Base-by-base conservation (phyloP, 2,888 invertebrate species). In the Dichetophora obliterata region DNA sequence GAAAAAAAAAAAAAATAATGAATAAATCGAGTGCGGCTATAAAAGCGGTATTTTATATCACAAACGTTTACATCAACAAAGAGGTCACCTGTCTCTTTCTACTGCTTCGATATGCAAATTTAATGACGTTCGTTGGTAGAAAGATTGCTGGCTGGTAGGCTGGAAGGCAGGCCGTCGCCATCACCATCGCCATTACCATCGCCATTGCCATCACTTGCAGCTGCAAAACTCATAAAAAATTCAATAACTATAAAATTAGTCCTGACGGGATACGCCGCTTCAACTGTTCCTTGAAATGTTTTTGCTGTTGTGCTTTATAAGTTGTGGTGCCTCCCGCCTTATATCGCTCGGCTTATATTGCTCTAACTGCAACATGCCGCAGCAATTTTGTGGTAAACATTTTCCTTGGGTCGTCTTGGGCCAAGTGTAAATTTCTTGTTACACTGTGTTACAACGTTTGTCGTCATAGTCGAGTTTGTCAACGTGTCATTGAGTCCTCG, bases 161-260 rank as follows among this genome's bases (percentile, higher is more conserved):
- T 43, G 65, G 34, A 1, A 5, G 54, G n/a, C 19, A 54, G 22
- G 2, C 9, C 54, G 63, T 3, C 27, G n/a, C n/a, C 27, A 31
- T n/a, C n/a, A n/a, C n/a, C n/a, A n/a, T n/a, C n/a, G n/a, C n/a
- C n/a, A n/a, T n/a, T n/a, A n/a, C n/a, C n/a, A n/a, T n/a, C n/a
- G 2, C 9, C 54, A 34, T 3, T 16, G n/a, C n/a, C 27, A 31
- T 63, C 37, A 63, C 22, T 73, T 73, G 72, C 72, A 73, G 48
- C 48, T 48, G 61, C 48, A 73, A n/a, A 63, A 73, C 54, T 66
- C 52, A 74, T 74, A 74, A 66, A 66, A 74, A 37, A 74, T 74
- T 74, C 66, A 74, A 27, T 66, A 74, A 37, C 66, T 74, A 52
- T 52, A 65, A 74, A 74, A 74, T 74, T 74, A 66, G 74, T 74